phyloP scores from a whole-genome alignment of 2,113 vertebrate species.

The Geococcyx californianus region DNA sequence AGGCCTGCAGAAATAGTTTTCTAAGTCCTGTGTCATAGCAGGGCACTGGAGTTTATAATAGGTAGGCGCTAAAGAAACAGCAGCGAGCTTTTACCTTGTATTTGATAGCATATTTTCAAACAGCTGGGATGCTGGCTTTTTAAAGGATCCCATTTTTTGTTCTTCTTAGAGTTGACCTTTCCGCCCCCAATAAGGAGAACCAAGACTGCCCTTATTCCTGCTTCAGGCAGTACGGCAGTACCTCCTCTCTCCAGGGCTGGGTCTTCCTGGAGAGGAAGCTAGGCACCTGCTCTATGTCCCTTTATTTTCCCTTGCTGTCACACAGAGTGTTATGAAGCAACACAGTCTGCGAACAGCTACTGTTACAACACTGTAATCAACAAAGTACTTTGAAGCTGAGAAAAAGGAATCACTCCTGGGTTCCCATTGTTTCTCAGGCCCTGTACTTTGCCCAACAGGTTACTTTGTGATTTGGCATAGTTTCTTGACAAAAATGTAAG shows the following conservation, averaged over 20 bases:
- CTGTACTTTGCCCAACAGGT: neutral
- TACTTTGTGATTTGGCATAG: neutral
- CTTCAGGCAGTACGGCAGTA: neutral
- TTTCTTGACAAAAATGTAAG: neutral
- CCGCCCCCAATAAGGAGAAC: neutral
- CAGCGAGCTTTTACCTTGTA: neutral
- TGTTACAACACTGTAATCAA: neutral
- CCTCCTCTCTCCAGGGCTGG: rapidly evolving
- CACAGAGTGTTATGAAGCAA: rapidly evolving
- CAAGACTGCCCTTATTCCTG: neutral
- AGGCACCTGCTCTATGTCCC: neutral
- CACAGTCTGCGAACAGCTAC: neutral
- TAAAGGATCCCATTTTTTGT: neutral
- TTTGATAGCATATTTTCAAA: neutral
- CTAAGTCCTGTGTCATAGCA: neutral
- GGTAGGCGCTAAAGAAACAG: neutral
- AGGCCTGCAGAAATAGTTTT: neutral
- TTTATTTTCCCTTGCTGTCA: neutral
- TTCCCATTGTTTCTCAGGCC: neutral
- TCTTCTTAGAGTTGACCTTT: neutral
- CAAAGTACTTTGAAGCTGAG: neutral
- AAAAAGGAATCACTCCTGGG: neutral
- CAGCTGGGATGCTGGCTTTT: neutral
- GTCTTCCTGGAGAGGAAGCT: neutral
- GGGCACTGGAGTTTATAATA: neutral